phyloP scores from a whole-genome alignment of 2,888 invertebrate species.

The Luffia ferchaultella region DNA sequence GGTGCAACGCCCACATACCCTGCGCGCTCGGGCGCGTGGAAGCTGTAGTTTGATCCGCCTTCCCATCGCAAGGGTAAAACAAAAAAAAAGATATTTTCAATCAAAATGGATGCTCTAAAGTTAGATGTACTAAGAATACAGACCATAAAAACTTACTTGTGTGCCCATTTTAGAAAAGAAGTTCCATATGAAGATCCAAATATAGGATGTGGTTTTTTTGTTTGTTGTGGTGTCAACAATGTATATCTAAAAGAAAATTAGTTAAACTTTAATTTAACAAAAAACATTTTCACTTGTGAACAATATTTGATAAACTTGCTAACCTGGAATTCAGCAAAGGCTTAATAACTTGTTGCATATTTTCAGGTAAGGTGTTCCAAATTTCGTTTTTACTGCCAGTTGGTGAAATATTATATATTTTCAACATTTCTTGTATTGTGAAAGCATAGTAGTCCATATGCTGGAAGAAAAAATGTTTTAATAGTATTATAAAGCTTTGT shows the following conservation, averaged over 20 bases:
- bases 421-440: conserved; percentile 82
- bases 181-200: conserved; percentile 74
- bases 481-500: no score
- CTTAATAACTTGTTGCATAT: conserved; percentile 78
- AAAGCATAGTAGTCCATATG: conserved; percentile 82
- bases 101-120: no score
- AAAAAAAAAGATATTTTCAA: no score
- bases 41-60: no score
- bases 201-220: conserved; percentile 64
- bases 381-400: conserved; percentile 67
- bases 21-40: no score
- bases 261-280: background rate
- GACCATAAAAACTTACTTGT: conserved; percentile 71
- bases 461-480: conserved; percentile 31
- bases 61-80: no score
- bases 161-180: conserved; percentile 78
- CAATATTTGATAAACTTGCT: conserved; percentile 16
- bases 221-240: conserved; percentile 48
- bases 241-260: conserved; percentile 39
- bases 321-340: conserved; percentile 79
- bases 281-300: no score
- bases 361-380: conserved; percentile 75
- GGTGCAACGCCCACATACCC: no score
- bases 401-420: conserved; percentile 75
- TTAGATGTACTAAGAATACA: no score